Base-by-base conservation (phyloP, 2,888 invertebrate species). In the Phaedon cochleariae region DNA sequence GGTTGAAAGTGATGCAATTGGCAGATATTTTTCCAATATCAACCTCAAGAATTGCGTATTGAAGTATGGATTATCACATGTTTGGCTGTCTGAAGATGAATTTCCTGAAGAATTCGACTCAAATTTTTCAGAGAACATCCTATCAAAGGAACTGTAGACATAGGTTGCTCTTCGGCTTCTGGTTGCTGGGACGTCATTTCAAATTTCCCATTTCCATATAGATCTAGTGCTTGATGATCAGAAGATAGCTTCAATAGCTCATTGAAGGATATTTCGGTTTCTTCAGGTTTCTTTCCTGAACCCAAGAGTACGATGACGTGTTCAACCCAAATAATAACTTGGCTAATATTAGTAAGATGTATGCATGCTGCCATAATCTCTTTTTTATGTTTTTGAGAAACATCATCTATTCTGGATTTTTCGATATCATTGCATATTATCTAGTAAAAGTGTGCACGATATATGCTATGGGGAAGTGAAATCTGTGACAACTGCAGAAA, bases 361-460 rank as follows among this genome's bases (percentile, higher is more conserved):
- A 53, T 20, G 34, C 53, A 53, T 18, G 53, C 18, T 18, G 53
- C 53, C 53, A 53, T 31, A 4, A 53, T 53, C 26, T 53, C 53
- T 53, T 53, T n/a, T n/a, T 53, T 6, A 53, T 9, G 37, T 29
- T 4, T 51, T 18, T 41, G 34, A 10, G n/a, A n/a, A n/a, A n/a
- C n/a, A n/a, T n/a, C 26, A 15, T 41, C n/a, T 6, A 52, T 10
- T 5, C 21, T 10, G 12, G n/a, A 2, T 29, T 59, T 48, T 10
- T 59, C 46, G 2, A 51, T 51, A n/a, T 51, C 59, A 20, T 49
- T 34, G 10, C 49, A 22, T 20, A 59, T 59, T 17, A 59, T 59
- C 51, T 59, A 34, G 34, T 51, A 59, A 51, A 49, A 59, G 17
- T 59, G 59, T 1, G 51, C 49, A 34, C 59, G 31, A 59, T n/a